Evolutionary conservation across 2,113 vertebrate species (phyloP), one percentile per base, ranked within the genome.

Genomic region (Anoura caudifer): DNA sequence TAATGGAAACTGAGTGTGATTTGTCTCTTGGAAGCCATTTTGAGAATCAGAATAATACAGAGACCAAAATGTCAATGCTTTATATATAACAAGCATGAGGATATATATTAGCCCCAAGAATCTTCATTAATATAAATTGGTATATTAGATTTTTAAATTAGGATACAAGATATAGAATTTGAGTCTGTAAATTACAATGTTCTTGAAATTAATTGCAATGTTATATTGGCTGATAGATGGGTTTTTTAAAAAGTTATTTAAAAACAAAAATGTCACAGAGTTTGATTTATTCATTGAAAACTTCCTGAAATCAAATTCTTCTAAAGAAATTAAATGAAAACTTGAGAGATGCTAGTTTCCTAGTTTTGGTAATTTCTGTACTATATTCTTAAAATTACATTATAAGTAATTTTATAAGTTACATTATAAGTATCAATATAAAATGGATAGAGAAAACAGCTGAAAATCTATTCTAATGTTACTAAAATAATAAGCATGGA

Each of bases 61-160:
- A 95, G 17, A 89, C 43, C 14, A 86, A 96, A 96, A 94, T 90
- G 96, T 98, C 96, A 97, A 94, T 94, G 93, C 16, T 95, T 97
- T 95, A 93, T 87, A 90, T 91, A 90, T 96, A 96, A 94, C 80
- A 94, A 97, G 94, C 67, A 84, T 36, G 31, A 96, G 95, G 47
- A 93, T 87, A 94, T 84, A 97, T 97, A 94, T 97, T 95, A 95
- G 73, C 94, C 76, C 41, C 52, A 90, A 90, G 89, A 96, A 94
- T 85, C 96, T 97, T 98, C 97, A 98, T 98, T 98, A 97, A 98
- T 98, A 97, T 98, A 98, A 96, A 98, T 98, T 97, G 97, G 88
- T 97, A 96, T 95, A 96, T 97, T 97, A 97, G 95, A 94, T 97
- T 97, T 96, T 96, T 38, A 91, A 97, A 96, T 97, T 97, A 80